Conservation (phyloP, 37 sponge, comb jelly and placozoan species). For the Crambe crambe region DNA sequence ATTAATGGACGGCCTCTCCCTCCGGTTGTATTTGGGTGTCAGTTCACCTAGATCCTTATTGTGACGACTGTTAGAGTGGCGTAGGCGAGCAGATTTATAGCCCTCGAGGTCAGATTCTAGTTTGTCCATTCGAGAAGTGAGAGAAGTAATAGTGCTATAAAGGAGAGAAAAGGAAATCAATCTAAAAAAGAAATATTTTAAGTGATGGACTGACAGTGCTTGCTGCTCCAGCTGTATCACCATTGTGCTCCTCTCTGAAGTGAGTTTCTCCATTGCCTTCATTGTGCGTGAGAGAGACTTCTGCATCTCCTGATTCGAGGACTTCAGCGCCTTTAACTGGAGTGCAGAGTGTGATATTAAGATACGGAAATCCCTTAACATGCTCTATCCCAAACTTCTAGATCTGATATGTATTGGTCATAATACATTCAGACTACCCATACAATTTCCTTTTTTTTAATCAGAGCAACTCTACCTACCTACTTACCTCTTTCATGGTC, state of each 20-base stretch:
- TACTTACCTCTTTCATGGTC: conserved; percentile 77
- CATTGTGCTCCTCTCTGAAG: conserved; percentile 46
- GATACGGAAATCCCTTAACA: too few species aligned
- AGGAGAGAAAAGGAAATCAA: conserved; percentile 5
- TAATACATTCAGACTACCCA: too few species aligned
- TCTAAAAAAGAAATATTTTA: too few species aligned
- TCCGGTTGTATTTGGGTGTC: conserved; percentile 32
- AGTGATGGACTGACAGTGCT: conserved; percentile 39
- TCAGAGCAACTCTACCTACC: too few species aligned
- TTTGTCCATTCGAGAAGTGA: conserved; percentile 66
- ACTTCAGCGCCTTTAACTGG: conserved; percentile 57
- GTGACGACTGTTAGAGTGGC: conserved; percentile 5
- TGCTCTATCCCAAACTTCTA: too few species aligned
- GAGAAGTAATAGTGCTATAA: conserved; percentile 56
- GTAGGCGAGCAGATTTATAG: conserved; percentile 30
- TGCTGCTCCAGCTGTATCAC: conserved; percentile 53
- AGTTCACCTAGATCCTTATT: background rate
- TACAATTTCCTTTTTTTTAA: too few species aligned
- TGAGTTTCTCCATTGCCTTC: conserved; percentile 47
- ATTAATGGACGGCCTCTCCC: background rate
- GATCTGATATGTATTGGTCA: too few species aligned
- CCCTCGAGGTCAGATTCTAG: conserved; percentile 41
- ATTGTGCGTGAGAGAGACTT: conserved; percentile 15
- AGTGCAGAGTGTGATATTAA: background rate
- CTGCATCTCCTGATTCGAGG: conserved; percentile 36